phyloP scores from a whole-genome alignment of 2,888 invertebrate species.

The Emesis furor region DNA sequence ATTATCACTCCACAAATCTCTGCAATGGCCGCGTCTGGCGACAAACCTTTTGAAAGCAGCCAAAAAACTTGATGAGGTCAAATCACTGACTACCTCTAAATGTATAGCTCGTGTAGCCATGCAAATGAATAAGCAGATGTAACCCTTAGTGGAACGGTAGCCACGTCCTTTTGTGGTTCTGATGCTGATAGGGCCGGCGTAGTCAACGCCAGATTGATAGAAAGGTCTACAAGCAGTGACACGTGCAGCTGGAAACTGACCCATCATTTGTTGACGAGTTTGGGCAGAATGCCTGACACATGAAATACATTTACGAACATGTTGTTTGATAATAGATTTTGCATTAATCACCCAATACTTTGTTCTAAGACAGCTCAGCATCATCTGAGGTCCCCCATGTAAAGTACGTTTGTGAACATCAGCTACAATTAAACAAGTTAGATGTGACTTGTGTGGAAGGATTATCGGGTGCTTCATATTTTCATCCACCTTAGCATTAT shows the following conservation, averaged over 20 bases:
- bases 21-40: conserved; percentile 56
- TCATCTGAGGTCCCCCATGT: conserved; percentile 69
- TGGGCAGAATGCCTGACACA: conserved; percentile 44
- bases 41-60: conserved; percentile 56
- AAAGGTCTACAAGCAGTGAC: conserved; percentile 53
- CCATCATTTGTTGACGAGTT: conserved; percentile 58
- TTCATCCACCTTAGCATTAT: no score
- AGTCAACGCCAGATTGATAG: conserved; percentile 56
- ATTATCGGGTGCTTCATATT: conserved; percentile 38
- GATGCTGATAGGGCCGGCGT: conserved; percentile 59
- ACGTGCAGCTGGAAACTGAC: conserved; percentile 53
- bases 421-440: conserved; percentile 48
- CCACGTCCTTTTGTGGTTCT: conserved; percentile 63
- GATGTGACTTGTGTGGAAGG: conserved; percentile 26
- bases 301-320: conserved; percentile 45
- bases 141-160: conserved; percentile 35
- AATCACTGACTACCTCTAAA: not conserved
- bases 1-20: conserved; percentile 48
- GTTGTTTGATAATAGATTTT: conserved; percentile 42
- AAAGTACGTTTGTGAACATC: conserved; percentile 69
- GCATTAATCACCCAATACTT: conserved; percentile 57
- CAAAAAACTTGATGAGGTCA: no score
- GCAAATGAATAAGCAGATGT: conserved; percentile 29
- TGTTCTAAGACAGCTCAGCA: conserved; percentile 52
- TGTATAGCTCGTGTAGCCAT: conserved; percentile 21